phyloP scores from a whole-genome alignment of 2,797 vertebrate species.

The Pithecia hirsuta region DNA sequence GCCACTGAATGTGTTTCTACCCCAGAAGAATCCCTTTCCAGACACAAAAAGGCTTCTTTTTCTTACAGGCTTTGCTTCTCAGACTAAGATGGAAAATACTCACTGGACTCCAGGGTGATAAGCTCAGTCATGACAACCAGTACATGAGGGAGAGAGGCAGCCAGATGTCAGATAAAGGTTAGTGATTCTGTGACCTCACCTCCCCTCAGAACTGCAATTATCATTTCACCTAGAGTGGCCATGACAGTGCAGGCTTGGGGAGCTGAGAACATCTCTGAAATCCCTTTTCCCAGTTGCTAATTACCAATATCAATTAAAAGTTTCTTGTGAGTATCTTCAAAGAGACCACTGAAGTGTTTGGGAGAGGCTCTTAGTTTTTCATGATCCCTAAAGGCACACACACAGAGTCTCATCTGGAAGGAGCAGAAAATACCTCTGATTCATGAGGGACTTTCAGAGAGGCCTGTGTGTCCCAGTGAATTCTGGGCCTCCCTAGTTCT shows the following conservation, averaged over 20 bases:
- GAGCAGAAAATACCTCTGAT: no score
- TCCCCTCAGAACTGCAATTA: not conserved
- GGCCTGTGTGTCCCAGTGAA: not conserved
- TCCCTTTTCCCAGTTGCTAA: not conserved
- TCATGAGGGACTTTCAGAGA: not conserved
- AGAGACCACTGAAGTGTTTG: not conserved
- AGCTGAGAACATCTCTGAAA: not conserved
- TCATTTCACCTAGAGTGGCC: not conserved
- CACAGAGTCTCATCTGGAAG: not conserved
- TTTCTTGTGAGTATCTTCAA: no score
- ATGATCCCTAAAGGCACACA: not conserved
- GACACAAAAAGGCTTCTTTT: rapidly evolving
- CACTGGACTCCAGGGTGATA: not conserved
- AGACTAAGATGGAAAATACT: not conserved
- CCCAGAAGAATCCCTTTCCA: not conserved
- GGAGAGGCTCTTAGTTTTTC: not conserved
- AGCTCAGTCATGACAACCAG: not conserved
- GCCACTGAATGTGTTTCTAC: no score
- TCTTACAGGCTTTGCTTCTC: not conserved
- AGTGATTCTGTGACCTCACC: not conserved
- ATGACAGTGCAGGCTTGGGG: not conserved
- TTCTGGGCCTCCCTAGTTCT: not conserved
- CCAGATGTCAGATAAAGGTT: not conserved
- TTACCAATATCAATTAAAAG: not conserved
- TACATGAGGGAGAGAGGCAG: no score